phyloP scores from a whole-genome alignment of 2,797 vertebrate genomes.

The Ptychadena robeensis region DNA sequence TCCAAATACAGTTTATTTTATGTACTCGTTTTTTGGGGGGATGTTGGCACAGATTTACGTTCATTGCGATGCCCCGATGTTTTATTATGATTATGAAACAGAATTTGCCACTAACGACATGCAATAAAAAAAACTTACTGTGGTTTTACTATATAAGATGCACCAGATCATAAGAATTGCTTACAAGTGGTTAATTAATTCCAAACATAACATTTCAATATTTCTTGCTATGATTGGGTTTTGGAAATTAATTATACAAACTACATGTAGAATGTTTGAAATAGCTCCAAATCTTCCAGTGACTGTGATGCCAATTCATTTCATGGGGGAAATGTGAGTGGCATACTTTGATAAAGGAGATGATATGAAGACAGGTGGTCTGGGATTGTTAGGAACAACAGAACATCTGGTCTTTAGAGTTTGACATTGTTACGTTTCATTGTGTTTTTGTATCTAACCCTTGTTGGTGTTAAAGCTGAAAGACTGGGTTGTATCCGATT shows the following conservation, averaged over 20 bases:
- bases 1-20: too few species aligned
- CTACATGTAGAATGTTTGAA: slow-evolving; percentile 61
- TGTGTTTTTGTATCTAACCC: slow-evolving; percentile 56
- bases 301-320: slow-evolving; percentile 66
- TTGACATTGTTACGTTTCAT: slow-evolving; percentile 63
- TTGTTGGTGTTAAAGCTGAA: slow-evolving; percentile 60
- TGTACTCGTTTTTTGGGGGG: too few species aligned
- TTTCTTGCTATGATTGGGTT: background rate
- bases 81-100: too few species aligned
- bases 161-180: too few species aligned
- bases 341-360: slow-evolving; percentile 71
- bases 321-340: slow-evolving; percentile 68
- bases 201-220: background rate
- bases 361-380: slow-evolving; percentile 80
- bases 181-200: background rate
- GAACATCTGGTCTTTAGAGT: slow-evolving; percentile 81
- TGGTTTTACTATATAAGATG: too few species aligned
- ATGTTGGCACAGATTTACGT: too few species aligned
- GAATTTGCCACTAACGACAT: too few species aligned
- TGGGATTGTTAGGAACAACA: slow-evolving; percentile 78
- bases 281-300: slow-evolving; percentile 66
- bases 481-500: slow-evolving; percentile 51
- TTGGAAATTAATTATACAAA: slow-evolving; percentile 44
- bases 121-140: too few species aligned
- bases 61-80: too few species aligned